These are phyloP conservation scores for Ophraella communa DNA, from an alignment of 2,888 invertebrate genomes.

Conservation along the genomic window DNA sequence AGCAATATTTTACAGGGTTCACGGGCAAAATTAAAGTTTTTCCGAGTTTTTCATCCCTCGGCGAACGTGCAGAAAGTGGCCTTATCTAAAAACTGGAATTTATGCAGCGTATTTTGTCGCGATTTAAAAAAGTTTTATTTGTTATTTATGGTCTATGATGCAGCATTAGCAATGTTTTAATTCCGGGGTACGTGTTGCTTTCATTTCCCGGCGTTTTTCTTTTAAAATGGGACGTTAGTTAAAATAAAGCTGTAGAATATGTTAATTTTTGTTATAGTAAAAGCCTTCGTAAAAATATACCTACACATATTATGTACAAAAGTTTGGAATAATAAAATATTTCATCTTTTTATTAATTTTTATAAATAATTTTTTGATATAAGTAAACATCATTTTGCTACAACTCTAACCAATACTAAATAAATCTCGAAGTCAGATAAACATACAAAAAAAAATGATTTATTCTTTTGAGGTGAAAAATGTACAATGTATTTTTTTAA, in stretches of 20 bases:
- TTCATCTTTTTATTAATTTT: too few relatives aligned
- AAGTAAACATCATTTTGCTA: too few relatives aligned
- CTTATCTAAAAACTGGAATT: slow-evolving; percentile 53
- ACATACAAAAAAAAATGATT: too few relatives aligned
- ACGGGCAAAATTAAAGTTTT: slow-evolving; percentile 59
- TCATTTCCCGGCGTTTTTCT: slow-evolving; percentile 28
- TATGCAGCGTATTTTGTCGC: slow-evolving; percentile 56
- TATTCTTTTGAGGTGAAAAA: too few relatives aligned
- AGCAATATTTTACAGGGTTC: slow-evolving; percentile 59
- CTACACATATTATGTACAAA: too few relatives aligned
- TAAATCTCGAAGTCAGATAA: too few relatives aligned
- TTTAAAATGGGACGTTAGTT: slow-evolving; percentile 38
- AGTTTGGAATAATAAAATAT: too few relatives aligned
- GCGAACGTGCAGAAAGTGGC: slow-evolving; percentile 57
- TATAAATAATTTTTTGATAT: too few relatives aligned
- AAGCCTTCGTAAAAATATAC: too few relatives aligned
- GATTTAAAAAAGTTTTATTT: slow-evolving; percentile 52
- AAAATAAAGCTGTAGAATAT: slow-evolving; percentile 30
- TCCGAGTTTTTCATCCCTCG: slow-evolving; percentile 49
- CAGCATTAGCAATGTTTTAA: slow-evolving; percentile 44
- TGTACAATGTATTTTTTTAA: too few relatives aligned
- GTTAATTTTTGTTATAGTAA: slow-evolving; percentile 31
- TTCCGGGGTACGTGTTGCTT: slow-evolving; percentile 44
- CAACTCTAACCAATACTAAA: too few relatives aligned
- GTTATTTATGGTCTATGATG: slow-evolving; percentile 49